A percentile compares a stretch with the other conserved stretches of the same genome.
phyloP scores from a whole-genome alignment of 2,797 vertebrate genomes.

The Morelia viridis region DNA sequence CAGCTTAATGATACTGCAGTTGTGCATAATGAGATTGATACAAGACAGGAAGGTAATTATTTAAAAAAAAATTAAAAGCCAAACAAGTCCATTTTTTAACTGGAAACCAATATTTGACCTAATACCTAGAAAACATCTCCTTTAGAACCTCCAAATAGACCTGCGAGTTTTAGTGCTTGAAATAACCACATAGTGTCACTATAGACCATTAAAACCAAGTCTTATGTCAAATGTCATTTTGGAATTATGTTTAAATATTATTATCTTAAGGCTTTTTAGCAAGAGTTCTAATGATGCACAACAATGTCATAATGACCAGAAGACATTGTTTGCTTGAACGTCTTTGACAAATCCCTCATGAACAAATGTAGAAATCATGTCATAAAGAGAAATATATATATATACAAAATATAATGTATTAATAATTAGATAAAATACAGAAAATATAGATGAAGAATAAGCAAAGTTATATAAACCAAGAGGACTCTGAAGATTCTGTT shows the following conservation, averaged over 20 bases:
- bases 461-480: too few relatives aligned
- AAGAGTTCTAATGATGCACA: not conserved
- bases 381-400: too few relatives aligned
- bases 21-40: not conserved
- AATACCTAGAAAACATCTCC: not conserved
- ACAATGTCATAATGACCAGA: not conserved
- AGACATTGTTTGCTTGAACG: too few relatives aligned
- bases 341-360: too few relatives aligned
- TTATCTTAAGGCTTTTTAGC: not conserved
- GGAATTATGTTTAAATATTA: not conserved
- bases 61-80: not conserved
- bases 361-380: too few relatives aligned
- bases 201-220: constrained; percentile 59
- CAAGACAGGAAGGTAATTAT: not conserved
- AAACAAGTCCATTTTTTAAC: not conserved
- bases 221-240: not conserved
- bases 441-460: too few relatives aligned
- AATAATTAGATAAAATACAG: too few relatives aligned
- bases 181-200: constrained; percentile 71
- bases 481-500: too few relatives aligned
- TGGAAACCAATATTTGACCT: not conserved
- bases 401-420: too few relatives aligned
- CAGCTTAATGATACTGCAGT: not conserved
- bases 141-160: not conserved
- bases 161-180: constrained; percentile 52